A percentile compares a stretch with the other conserved stretches of the same genome.
These are phyloP conservation scores for Zeus faber DNA, from an alignment of 2,113 vertebrate genomes.

Conservation along the genomic window DNA sequence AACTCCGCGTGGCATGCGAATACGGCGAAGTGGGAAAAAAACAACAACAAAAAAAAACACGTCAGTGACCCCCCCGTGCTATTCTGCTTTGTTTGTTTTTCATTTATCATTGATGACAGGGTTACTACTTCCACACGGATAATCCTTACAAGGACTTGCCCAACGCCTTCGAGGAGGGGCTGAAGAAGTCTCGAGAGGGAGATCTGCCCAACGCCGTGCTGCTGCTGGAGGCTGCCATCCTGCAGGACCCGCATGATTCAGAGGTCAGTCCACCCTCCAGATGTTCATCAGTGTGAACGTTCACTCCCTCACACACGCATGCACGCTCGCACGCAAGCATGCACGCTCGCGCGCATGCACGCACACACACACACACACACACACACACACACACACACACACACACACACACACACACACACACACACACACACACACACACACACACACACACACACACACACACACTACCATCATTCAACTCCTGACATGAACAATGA, in stretches of 20 bases:
- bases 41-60: conserved; percentile 46
- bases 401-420: conserved; percentile 13
- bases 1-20: too few relatives aligned
- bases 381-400: background rate
- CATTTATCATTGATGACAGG: conserved; percentile 70
- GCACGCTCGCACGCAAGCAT: conserved; percentile 5
- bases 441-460: conserved; percentile 4
- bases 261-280: conserved; percentile 76
- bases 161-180: conserved; percentile 92
- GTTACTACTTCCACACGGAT: conserved; percentile 98
- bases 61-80: conserved; percentile 20
- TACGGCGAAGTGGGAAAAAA: background rate
- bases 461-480: background rate
- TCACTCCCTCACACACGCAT: background rate
- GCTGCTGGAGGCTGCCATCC: conserved; percentile 90
- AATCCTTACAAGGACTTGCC: conserved; percentile 97
- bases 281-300: background rate
- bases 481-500: too few relatives aligned
- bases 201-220: conserved; percentile 92
- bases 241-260: conserved; percentile 94
- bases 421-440: background rate
- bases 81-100: background rate
- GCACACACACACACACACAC: conserved; percentile 4
- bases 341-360: background rate
- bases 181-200: conserved; percentile 90